Evolutionary conservation across 2,797 vertebrate species (phyloP), one percentile per base, ranked within the genome.

Genomic region (Enoplosus armatus): DNA sequence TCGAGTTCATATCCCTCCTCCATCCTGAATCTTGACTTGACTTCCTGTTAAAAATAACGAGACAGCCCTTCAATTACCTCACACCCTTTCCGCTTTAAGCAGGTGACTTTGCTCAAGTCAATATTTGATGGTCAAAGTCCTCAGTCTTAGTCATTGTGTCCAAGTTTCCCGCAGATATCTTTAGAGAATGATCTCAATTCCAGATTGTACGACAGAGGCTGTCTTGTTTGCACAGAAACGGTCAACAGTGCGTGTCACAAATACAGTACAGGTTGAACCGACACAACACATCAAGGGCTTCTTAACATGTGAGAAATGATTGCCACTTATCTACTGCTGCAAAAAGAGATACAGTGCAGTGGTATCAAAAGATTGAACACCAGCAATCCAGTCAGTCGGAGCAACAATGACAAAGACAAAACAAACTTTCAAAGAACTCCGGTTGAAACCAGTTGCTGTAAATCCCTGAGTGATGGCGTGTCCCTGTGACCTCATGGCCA

Each of bases 1-100:
- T 99, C 98, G 53, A 99, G 96, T 83, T 98, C 97, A 7, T 96
- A 97, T 84, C 96, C 96, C 84, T 98, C 96, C 92, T 97, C 98
- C 98, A 99, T 99, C 88, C 81, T 89, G 87, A 86, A 83, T 88
- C 86, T 77, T 47, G 63, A 29, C 37, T 39, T 39, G 51, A 33
- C 63, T 60, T 84, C 67, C 87, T 93, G 89, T 73, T 12, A 54
- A 66, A 53, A 72, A 29, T 4, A 59, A 20, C 0, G 6, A 56
- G 85, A 35, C 33, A 72, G 41, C 7, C n/a, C 55, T 60, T 77
- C 18, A 20, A 3, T 80, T 51, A 27, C 16, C 55, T 85, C 56
- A 75, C 61, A 39, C 20, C 48, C 10, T 71, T 73, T 27, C 58
- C 15, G 10, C 64, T 78, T 65, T n/a, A 50, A 79, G 58, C 84